Percentiles rank a stretch among this genome's conserved stretches.
Evolutionary conservation across 2,888 invertebrate genomes (phyloP).

Genomic region (Caenorhabditis sp.): DNA sequence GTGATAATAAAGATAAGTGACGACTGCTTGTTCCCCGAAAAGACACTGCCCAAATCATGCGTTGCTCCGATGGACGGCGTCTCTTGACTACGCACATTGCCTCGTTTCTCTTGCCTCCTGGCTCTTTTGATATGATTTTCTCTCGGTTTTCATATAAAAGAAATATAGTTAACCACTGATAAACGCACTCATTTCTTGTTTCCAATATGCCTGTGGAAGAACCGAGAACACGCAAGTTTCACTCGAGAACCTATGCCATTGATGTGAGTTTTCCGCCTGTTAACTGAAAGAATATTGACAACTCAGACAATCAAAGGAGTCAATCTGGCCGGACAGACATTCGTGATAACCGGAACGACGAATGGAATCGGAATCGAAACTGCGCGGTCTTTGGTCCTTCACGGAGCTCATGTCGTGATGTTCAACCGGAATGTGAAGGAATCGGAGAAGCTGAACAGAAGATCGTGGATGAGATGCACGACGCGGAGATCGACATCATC

Average conservation of each 20-base stretch:
- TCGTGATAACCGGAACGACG: conserved; percentile 28
- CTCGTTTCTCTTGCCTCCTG: too few relatives aligned
- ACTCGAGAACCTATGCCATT: not conserved
- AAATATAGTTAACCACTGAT: too few relatives aligned
- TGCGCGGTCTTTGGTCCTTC: conserved; percentile 5
- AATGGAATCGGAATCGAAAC: conserved; percentile 33
- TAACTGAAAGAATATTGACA: not conserved
- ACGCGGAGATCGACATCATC: conserved; percentile 77
- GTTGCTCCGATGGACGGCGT: too few relatives aligned
- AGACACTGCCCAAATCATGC: too few relatives aligned
- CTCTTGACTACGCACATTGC: too few relatives aligned
- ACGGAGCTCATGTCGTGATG: conserved; percentile 26
- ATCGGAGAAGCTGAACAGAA: conserved; percentile 17
- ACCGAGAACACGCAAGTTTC: not conserved
- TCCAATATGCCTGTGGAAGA: not conserved
- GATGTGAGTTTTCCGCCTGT: not conserved
- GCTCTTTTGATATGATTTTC: too few relatives aligned
- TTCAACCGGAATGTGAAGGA: conserved; percentile 15
- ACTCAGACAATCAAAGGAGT: conserved; percentile 6
- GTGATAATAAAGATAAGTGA: too few relatives aligned
- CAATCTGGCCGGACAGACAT: conserved; percentile 12
- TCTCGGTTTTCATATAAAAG: too few relatives aligned
- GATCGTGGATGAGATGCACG: conserved; percentile 1
- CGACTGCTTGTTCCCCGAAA: too few relatives aligned
- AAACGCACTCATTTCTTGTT: too few relatives aligned